phyloP scores from a whole-genome alignment of 2,888 invertebrate genomes.

The Merodon equestris region DNA sequence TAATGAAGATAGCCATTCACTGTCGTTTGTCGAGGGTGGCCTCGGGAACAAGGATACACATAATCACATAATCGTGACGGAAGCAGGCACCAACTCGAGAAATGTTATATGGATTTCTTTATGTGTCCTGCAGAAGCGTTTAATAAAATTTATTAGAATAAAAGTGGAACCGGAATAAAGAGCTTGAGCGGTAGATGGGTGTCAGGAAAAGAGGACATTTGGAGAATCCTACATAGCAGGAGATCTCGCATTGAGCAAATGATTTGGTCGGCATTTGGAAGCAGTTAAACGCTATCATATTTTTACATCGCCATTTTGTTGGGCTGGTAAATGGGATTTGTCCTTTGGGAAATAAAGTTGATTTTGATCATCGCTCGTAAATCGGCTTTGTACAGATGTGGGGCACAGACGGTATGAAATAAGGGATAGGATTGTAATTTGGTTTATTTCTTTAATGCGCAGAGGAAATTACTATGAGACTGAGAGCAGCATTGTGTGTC shows the following conservation, averaged over 20 bases:
- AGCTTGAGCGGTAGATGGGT: constrained; percentile 5
- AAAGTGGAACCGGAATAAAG: constrained; percentile 55
- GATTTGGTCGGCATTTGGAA: constrained; percentile 49
- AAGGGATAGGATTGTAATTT: too few species aligned
- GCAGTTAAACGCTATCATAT: constrained; percentile 55
- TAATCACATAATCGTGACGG: constrained; percentile 67
- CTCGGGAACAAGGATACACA: constrained; percentile 35
- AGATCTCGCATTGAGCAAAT: constrained; percentile 27
- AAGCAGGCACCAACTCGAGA: constrained; percentile 52
- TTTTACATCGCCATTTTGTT: constrained; percentile 57
- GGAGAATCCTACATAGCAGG: too few species aligned
- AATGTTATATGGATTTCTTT: constrained; percentile 61
- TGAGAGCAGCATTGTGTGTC: too few species aligned
- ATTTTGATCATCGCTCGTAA: constrained; percentile 54
- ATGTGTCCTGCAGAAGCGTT: constrained; percentile 67
- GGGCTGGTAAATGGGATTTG: constrained; percentile 40
- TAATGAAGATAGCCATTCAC: constrained; percentile 53
- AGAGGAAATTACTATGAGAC: too few species aligned
- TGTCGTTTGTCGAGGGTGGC: constrained; percentile 13
- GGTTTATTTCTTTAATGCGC: too few species aligned
- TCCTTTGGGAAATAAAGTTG: constrained; percentile 60
- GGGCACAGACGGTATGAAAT: too few species aligned
- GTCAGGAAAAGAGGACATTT: too few species aligned
- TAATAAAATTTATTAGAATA: constrained; percentile 67
- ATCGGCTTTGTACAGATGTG: constrained; percentile 12